Base-by-base conservation (phyloP, 2,797 vertebrate genomes). In the Hippocampus kuda region DNA sequence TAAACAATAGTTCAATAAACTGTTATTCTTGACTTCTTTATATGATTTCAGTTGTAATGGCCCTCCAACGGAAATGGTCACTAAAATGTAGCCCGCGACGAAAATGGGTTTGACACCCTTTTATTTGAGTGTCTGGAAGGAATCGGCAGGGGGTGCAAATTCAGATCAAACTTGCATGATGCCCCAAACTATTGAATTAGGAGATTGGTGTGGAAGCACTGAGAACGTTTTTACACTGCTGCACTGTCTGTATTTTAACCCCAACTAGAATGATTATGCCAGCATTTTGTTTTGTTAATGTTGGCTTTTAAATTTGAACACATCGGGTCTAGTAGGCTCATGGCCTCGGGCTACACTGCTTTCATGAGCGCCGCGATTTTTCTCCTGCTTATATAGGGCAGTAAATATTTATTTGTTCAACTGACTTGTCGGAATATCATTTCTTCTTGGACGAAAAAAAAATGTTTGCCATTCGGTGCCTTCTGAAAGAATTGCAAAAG, bases 341-440 rank as follows among this genome's bases (percentile, higher is more conserved):
- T 24, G 3, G 44, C 44, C 44, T 48, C 3, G 9, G 24, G 44
- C 63, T 27, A 3, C 63, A 8, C 24, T 20, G 44, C 63, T 26
- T 65, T 65, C 41, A 62, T 20, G 24, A 48, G n/a, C 15, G 26
- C 13, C 63, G 1, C 15, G 16, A 42, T 48, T 65, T 65, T 44
- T 65, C 24, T 65, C 27, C 16, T 10, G 24, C 48, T 65, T 65
- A 27, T 49, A 65, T 44, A 48, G 48, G 44, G 44, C 24, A 65
- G 26, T 65, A 24, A 27, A 65, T 65, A 16, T 65, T 65, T 65
- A 65, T 49, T 49, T 46, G 24, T 65, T 27, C 24, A 65, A 22
- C 11, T 46, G 63, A 42, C 4, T 38, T 24, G 24, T 48, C 24
- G 13, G 41, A 65, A 65, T 65, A 49, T 46, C n/a, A 26, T 48